A percentile compares a stretch with the other conserved stretches of the same genome.
Conservation (phyloP, 2,797 vertebrate species). For the Gadopsis marmoratus region DNA sequence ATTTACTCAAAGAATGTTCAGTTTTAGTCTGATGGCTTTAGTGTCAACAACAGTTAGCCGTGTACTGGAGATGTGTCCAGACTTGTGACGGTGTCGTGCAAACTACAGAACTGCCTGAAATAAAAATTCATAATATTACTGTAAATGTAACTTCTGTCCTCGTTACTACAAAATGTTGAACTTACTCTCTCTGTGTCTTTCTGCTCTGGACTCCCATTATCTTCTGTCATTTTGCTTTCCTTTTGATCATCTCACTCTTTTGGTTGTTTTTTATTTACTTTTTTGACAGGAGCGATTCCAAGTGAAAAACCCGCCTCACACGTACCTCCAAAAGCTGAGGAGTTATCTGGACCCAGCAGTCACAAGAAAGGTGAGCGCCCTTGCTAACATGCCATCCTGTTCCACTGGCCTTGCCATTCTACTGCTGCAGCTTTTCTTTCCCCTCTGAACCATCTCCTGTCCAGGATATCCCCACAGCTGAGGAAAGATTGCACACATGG, state of each 20-base stretch:
- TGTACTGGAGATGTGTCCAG: constrained; percentile 17
- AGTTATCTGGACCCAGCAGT: constrained; percentile 98
- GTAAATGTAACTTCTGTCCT: neutral
- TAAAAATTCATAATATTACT: neutral
- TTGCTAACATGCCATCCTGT: constrained; percentile 40
- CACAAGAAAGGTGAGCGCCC: constrained; percentile 95
- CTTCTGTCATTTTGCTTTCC: neutral
- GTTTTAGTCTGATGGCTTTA: constrained; percentile 24
- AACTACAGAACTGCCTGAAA: neutral
- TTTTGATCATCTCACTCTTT: constrained; percentile 22
- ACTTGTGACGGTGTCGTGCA: constrained; percentile 4
- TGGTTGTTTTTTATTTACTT: constrained; percentile 9
- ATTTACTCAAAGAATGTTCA: constrained; percentile 22
- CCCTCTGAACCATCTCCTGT: constrained; percentile 56
- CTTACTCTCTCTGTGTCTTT: neutral
- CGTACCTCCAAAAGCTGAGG: constrained; percentile 96
- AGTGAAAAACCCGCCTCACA: constrained; percentile 99
- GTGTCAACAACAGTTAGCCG: constrained; percentile 1
- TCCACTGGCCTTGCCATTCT: constrained; percentile 22
- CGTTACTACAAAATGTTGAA: neutral
- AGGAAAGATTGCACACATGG: constrained; percentile 43
- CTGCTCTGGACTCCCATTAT: neutral
- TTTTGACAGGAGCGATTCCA: constrained; percentile 94
- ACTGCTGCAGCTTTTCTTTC: constrained; percentile 55
- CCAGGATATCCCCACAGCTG: constrained; percentile 73